Evolutionary conservation across 2,113 vertebrate species (phyloP).

Genomic region (Xenopus tropicalis): UCB_Xtro_10.0 CM004446.2:81409001-81409500

Average conservation of each 20-base stretch:
- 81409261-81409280: constrained; percentile 57
- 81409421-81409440: constrained; percentile 68
- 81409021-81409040: not conserved
- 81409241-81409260: constrained; percentile 63
- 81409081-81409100: not conserved
- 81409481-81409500: constrained; percentile 60
- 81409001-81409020: no score
- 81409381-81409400: constrained; percentile 63
- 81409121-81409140: constrained; percentile 65
- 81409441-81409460: constrained; percentile 64
- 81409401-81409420: constrained; percentile 54
- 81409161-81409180: constrained; percentile 60
- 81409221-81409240: constrained; percentile 56
- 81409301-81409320: constrained; percentile 58
- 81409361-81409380: constrained; percentile 60
- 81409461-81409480: constrained; percentile 58
- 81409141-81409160: constrained; percentile 62
- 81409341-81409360: constrained; percentile 63
- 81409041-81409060: no score
- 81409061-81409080: no score
- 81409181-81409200: constrained; percentile 60
- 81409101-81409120: constrained; percentile 60
- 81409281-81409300: constrained; percentile 71
- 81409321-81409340: constrained; percentile 61
- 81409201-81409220: constrained; percentile 72